phyloP scores from a whole-genome alignment of 2,113 vertebrate genomes.

The Poicephalus gulielmi region DNA sequence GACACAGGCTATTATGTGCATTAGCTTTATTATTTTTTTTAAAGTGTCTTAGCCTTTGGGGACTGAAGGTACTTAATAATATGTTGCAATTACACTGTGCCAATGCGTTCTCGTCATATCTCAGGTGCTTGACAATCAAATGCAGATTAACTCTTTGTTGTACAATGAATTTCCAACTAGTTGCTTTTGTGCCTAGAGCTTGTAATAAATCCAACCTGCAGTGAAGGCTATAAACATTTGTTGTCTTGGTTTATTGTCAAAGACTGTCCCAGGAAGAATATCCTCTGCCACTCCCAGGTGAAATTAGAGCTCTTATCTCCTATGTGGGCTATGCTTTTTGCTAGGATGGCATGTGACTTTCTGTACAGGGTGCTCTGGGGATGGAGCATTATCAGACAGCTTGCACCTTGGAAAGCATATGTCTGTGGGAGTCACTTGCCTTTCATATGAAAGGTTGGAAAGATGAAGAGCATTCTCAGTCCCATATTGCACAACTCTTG shows the following conservation, averaged over 20 bases:
- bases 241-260: neutral
- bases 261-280: neutral
- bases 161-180: neutral
- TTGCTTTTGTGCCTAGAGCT: neutral
- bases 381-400: neutral
- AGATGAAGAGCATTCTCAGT: neutral
- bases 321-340: neutral
- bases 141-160: slow-evolving; percentile 2
- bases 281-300: neutral
- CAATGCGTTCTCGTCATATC: slow-evolving; percentile 35
- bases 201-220: neutral
- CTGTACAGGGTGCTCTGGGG: neutral
- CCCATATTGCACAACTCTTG: neutral
- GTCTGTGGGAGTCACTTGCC: neutral
- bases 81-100: slow-evolving; percentile 53
- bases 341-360: neutral
- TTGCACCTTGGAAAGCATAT: neutral
- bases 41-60: slow-evolving; percentile 52
- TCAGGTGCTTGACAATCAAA: slow-evolving; percentile 35
- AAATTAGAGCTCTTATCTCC: neutral
- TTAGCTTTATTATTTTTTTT: slow-evolving; percentile 63
- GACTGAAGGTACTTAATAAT: slow-evolving; percentile 55
- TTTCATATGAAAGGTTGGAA: neutral
- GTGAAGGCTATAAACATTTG: neutral
- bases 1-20: slow-evolving; percentile 27